phyloP scores from a whole-genome alignment of 1,140 invertebrate genomes.

The Neodiprion virginianus region DNA sequence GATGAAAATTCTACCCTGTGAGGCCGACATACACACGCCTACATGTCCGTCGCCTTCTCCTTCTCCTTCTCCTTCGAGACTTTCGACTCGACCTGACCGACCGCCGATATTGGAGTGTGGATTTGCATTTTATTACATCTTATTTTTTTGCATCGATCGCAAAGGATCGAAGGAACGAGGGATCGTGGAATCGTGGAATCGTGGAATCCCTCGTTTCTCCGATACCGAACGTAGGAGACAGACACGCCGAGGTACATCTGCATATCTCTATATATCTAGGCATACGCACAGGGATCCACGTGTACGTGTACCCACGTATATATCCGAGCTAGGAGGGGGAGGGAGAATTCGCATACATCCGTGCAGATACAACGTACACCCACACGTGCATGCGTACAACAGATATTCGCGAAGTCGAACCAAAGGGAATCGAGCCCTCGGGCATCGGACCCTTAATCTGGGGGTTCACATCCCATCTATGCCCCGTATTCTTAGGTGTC shows the following conservation, averaged over 20 bases:
- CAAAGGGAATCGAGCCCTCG: background rate
- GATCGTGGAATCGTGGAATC: background rate
- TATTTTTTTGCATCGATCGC: conserved; percentile 6
- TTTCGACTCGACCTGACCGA: background rate
- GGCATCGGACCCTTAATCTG: background rate
- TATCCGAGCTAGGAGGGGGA: too few species aligned
- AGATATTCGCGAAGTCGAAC: background rate
- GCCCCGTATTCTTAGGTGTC: too few species aligned
- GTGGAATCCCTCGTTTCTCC: background rate
- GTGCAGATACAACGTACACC: background rate
- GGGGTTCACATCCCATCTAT: background rate
- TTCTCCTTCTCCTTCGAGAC: background rate
- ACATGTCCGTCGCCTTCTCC: background rate
- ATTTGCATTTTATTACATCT: conserved; percentile 1
- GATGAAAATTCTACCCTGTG: background rate
- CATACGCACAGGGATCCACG: too few species aligned
- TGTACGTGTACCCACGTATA: too few species aligned
- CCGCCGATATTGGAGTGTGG: background rate
- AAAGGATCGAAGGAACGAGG: background rate
- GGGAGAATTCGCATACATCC: too few species aligned
- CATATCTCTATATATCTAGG: too few species aligned
- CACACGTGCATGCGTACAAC: background rate
- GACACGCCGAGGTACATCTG: too few species aligned
- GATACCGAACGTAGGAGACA: too few species aligned
- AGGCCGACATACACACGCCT: background rate